These are phyloP conservation scores for Triplophysa siluroides DNA, from an alignment of 2,113 vertebrate genomes.

Conservation along the genomic window DNA sequence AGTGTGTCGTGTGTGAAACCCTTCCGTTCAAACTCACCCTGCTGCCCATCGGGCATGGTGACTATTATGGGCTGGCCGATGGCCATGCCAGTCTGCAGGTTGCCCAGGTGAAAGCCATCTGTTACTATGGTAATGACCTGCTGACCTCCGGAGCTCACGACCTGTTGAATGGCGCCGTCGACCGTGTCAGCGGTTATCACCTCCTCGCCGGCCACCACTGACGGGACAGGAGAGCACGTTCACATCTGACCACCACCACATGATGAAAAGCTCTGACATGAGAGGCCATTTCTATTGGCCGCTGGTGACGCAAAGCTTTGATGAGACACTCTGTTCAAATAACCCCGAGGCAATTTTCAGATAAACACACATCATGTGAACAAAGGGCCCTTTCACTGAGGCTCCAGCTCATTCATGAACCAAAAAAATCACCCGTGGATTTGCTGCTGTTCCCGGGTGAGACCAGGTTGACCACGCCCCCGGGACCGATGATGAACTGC, in stretches of 20 bases:
- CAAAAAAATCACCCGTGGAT: constrained; percentile 61
- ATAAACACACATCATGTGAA: background rate
- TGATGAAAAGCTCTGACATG: background rate
- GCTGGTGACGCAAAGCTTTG: constrained; percentile 6
- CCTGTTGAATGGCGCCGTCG: constrained; percentile 87
- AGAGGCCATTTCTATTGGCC: background rate
- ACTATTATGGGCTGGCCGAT: constrained; percentile 88
- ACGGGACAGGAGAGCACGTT: background rate
- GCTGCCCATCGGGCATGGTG: constrained; percentile 89
- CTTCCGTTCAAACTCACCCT: constrained; percentile 68
- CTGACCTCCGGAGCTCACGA: constrained; percentile 86
- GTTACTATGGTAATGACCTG: constrained; percentile 91
- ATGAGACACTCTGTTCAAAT: background rate
- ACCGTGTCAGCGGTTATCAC: constrained; percentile 86
- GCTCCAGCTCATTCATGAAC: background rate
- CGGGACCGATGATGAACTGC: constrained; percentile 87
- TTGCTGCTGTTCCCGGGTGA: constrained; percentile 70
- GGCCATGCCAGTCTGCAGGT: constrained; percentile 80
- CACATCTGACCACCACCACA: background rate
- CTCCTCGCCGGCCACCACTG: constrained; percentile 86
- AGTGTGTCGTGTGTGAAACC: background rate
- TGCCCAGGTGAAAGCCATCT: constrained; percentile 86
- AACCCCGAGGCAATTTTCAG: background rate
- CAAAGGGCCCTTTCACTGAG: constrained; percentile 10
- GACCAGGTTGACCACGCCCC: constrained; percentile 86